Evolutionary conservation across 1,140 invertebrate genomes (phyloP).

Genomic region (Hyposmocoma kahamanoa): DNA sequence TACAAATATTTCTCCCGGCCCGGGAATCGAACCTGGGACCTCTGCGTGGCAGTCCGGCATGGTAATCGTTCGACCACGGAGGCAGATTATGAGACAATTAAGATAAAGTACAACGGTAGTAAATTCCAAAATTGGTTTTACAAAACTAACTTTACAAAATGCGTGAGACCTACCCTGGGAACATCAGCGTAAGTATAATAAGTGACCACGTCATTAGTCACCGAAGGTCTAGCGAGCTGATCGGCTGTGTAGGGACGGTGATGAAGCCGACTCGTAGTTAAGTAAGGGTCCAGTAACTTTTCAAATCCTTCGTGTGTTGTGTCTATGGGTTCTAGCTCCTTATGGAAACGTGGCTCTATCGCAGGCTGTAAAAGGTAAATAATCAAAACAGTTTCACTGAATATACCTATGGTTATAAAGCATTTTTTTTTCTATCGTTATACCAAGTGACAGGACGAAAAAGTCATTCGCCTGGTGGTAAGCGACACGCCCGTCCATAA

Average conservation of each 20-base stretch:
- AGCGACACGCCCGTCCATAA: no score
- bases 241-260: constrained; percentile 50
- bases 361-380: constrained; percentile 22
- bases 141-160: neutral
- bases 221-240: constrained; percentile 33
- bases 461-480: no score
- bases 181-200: constrained; percentile 47
- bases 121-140: no score
- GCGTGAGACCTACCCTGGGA: constrained; percentile 35
- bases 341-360: constrained; percentile 25
- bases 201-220: constrained; percentile 40
- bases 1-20: neutral
- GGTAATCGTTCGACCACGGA: no score
- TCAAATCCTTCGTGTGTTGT: constrained; percentile 54
- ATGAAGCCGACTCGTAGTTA: constrained; percentile 46
- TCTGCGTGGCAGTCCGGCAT: neutral
- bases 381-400: no score
- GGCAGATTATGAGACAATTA: no score
- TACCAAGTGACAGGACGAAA: no score
- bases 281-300: constrained; percentile 56
- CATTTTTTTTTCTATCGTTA: no score
- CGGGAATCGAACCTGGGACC: neutral
- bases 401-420: no score
- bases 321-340: constrained; percentile 41
- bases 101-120: no score